These are phyloP conservation scores for Chromoteleia sp. DNA, from an alignment of 2,888 invertebrate genomes.

Conservation along the genomic window DNA sequence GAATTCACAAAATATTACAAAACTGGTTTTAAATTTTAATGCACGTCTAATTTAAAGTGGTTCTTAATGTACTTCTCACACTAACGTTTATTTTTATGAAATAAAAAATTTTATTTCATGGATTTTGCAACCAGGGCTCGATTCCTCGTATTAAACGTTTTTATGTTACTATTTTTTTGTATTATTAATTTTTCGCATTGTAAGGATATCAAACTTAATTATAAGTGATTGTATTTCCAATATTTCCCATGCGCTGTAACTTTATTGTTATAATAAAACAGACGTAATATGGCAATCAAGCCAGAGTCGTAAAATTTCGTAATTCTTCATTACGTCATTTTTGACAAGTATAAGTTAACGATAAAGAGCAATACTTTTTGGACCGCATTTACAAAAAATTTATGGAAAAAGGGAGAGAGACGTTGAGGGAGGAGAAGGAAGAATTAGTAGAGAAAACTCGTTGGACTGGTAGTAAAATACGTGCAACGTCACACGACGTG, in stretches of 20 bases:
- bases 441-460: constrained; percentile 28
- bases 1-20: too few relatives aligned
- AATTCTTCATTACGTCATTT: not conserved
- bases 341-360: not conserved
- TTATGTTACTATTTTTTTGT: not conserved
- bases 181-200: not conserved
- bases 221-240: not conserved
- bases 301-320: not conserved
- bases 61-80: too few relatives aligned
- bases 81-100: too few relatives aligned
- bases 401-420: constrained; percentile 16
- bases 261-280: constrained; percentile 3
- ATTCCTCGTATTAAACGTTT: too few relatives aligned
- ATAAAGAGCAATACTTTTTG: not conserved
- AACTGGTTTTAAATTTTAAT: too few relatives aligned
- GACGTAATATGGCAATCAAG: not conserved
- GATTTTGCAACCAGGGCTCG: too few relatives aligned
- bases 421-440: constrained; percentile 3
- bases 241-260: not conserved
- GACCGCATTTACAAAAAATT: not conserved
- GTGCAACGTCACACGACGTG: not conserved
- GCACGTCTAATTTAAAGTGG: too few relatives aligned
- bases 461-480: constrained; percentile 26
- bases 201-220: not conserved
- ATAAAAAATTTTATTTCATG: too few relatives aligned